Evolutionary conservation across 2,113 vertebrate genomes (phyloP), one percentile per base, ranked within the genome.

Genomic region (Trinectes maculatus): DNA sequence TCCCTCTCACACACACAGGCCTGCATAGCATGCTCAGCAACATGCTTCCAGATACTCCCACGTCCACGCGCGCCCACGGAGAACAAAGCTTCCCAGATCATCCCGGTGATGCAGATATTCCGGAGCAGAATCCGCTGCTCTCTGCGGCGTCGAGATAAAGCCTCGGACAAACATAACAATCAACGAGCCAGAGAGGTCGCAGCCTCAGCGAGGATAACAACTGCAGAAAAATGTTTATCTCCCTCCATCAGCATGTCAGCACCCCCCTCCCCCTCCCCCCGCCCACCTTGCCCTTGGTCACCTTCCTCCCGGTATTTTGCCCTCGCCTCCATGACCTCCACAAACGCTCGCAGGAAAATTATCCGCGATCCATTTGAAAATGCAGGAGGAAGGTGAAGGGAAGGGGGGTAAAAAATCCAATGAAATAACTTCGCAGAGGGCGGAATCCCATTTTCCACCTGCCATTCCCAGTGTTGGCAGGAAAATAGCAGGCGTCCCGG

Each of bases 361-460:
- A 66, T 75, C 71, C 51, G 69, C 26, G 48, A 56, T 51, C 56
- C 47, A 12, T 79, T 70, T 28, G 19, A 56, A 66, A 64, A 66
- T 12, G 56, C 71, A 43, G 55, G 12, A 54, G 21, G 58, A 73
- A 43, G 40, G 44, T 59, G 49, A 33, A 39, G 0, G 9, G 21
- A 22, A 62, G n/a, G n/a, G n/a, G n/a, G n/a, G n/a, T n/a, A 58
- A 74, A 67, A 73, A 66, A 71, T 77, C 75, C 59, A 80, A 82
- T 82, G 68, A 40, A 69, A 73, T 57, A 60, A 54, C 57, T 69
- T 57, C 65, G 48, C 40, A 71, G 77, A 67, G 82, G 76, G 82
- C 71, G 74, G 82, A 86, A 86, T 87, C 72, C 85, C 74, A 84
- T 89, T 86, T 83, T 90, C 84, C 80, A 84, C 59, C 82, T 84